Percentiles rank a stretch among this genome's conserved stretches.
These are phyloP conservation scores for Sarcophaga caerulescens DNA, from an alignment of 2,888 invertebrate species.

Conservation along the genomic window DNA sequence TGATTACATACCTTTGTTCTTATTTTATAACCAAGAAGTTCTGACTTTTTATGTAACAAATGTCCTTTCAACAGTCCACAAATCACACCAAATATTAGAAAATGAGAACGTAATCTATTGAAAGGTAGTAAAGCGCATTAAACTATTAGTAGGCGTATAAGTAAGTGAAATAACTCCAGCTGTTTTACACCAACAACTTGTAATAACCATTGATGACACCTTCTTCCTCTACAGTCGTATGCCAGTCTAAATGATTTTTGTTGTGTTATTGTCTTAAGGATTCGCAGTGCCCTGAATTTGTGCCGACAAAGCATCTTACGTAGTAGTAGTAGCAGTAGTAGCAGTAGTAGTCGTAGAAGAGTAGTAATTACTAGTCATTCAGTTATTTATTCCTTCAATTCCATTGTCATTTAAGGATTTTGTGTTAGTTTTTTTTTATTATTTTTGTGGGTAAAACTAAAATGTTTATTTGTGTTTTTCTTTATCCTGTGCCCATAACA, in stretches of 20 bases:
- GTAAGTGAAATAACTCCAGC: conserved; percentile 53
- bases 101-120: conserved; percentile 28
- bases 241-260: conserved; percentile 21
- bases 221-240: conserved; percentile 24
- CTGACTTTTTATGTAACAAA: conserved; percentile 56
- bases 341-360: conserved; percentile 33
- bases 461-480: conserved; percentile 24
- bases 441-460: neutral
- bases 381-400: conserved; percentile 41
- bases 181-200: conserved; percentile 60
- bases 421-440: too few relatives aligned
- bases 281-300: neutral
- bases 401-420: conserved; percentile 6
- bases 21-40: conserved; percentile 5
- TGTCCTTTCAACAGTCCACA: conserved; percentile 78
- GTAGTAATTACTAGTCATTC: conserved; percentile 35
- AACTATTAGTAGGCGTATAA: conserved; percentile 65
- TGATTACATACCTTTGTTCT: conserved; percentile 42
- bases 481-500: conserved; percentile 48
- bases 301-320: conserved; percentile 61
- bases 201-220: conserved; percentile 61
- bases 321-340: neutral
- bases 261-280: conserved; percentile 39
- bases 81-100: conserved; percentile 74
- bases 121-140: conserved; percentile 59